Conservation (phyloP, 2,797 vertebrate species). For the Acanthurus leucopareius region DNA sequence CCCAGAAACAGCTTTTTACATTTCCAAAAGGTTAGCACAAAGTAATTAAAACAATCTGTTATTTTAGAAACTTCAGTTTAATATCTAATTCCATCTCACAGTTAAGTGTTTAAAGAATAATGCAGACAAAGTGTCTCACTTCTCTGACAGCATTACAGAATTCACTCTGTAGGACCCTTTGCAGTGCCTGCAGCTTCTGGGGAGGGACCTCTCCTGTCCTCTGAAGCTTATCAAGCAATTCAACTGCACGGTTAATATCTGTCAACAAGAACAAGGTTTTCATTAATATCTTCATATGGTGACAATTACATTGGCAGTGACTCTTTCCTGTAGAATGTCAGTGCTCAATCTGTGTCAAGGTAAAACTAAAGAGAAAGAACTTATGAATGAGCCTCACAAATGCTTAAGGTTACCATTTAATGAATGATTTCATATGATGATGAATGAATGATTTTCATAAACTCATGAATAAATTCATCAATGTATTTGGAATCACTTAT, state of each 20-base stretch:
- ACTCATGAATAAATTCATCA: background rate
- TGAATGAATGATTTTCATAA: too few species aligned
- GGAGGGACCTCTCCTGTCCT: constrained; percentile 97
- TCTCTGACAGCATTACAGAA: constrained; percentile 99
- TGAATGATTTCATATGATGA: background rate
- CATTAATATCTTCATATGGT: background rate
- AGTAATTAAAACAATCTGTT: constrained; percentile 11
- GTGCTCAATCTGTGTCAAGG: background rate
- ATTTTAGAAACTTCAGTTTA: background rate
- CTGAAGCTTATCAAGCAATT: constrained; percentile 97
- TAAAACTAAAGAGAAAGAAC: background rate
- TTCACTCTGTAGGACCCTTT: constrained; percentile 98
- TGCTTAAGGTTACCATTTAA: background rate
- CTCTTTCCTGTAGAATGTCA: background rate
- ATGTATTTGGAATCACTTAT: background rate
- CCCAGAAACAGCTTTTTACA: background rate
- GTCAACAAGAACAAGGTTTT: constrained; percentile 57
- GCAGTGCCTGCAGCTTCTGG: constrained; percentile 97
- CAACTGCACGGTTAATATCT: constrained; percentile 99
- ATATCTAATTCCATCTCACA: background rate
- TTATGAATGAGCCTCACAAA: background rate
- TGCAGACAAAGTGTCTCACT: constrained; percentile 81
- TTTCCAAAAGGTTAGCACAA: constrained; percentile 5
- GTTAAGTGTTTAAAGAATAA: background rate
- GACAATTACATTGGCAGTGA: background rate